Conservation (phyloP, 1,140 invertebrate genomes). For the Sweltsa coloradensis region DNA sequence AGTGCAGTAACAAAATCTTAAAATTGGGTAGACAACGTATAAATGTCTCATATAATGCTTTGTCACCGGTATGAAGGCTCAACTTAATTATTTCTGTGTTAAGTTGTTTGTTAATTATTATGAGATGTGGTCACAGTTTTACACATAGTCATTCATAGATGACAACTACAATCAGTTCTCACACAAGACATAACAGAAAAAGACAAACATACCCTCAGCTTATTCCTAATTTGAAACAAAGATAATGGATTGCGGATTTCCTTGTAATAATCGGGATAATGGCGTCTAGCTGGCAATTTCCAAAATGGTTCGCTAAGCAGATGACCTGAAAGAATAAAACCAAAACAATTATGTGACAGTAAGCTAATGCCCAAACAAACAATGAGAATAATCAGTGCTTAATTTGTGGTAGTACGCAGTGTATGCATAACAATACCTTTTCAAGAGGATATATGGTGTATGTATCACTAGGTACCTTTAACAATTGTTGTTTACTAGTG, state of each 20-base stretch:
- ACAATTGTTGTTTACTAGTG: too few species aligned
- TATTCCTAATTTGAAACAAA: constrained; percentile 81
- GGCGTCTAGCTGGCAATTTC: constrained; percentile 77
- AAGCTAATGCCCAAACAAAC: neutral
- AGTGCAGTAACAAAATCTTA: too few species aligned
- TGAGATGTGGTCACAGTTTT: too few species aligned
- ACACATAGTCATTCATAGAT: too few species aligned
- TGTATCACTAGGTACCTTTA: neutral
- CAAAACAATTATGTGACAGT: neutral
- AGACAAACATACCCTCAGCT: constrained; percentile 53
- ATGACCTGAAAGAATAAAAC: constrained; percentile 34
- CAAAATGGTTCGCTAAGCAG: constrained; percentile 80
- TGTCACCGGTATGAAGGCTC: too few species aligned
- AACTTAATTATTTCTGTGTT: too few species aligned
- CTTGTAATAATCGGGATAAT: constrained; percentile 96
- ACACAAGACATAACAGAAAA: neutral
- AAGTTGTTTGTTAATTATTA: too few species aligned
- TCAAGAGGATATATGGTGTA: constrained; percentile 8
- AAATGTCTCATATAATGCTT: too few species aligned
- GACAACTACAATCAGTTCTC: too few species aligned
- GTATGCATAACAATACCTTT: neutral
- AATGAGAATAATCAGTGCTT: neutral
- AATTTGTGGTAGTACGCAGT: too few species aligned
- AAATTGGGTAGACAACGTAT: too few species aligned
- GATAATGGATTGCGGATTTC: constrained; percentile 95